Evolutionary conservation across 2,797 vertebrate genomes (phyloP), one percentile per base, ranked within the genome.

Genomic region (Mormyrops attenuatus): DNA sequence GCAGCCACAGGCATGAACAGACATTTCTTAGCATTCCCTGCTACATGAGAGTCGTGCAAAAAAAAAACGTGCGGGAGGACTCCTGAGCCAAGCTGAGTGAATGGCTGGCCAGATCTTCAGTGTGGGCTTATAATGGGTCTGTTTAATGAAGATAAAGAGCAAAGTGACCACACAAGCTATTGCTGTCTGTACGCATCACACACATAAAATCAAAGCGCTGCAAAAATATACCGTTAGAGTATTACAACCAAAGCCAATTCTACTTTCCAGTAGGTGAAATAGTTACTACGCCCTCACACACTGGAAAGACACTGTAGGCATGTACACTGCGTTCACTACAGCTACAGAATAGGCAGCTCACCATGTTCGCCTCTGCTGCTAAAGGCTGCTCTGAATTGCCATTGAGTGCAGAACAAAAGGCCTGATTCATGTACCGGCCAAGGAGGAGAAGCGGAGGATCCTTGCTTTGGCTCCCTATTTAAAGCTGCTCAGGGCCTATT

Each of bases 391-490:
- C 63, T 53, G 87, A 80, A 90, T 60, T 84, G 57, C 49, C 69
- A 84, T 88, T 88, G 87, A 84, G 55, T 22, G 22, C 49, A 47
- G 88, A 88, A 90, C 89, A 90, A 90, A 90, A 90, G 89, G 52
- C 60, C 38, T 88, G 80, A 90, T 90, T 90, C 89, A 90, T 90
- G 77, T 15, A 30, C 20, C 9, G 30, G 73, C 87, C 38, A 53
- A 85, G 44, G 52, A 85, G 88, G 88, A 88, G 87, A 88, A 88
- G 87, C 50, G 17, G 53, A 66, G 80, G 7, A 90, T 88, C 89
- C 89, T 85, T 77, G 44, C 57, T 82, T 88, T 60, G 86, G 69
- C 85, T 88, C 60, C 5, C 30, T 17, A 15, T 77, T 89, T 77
- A 87, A 53, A 87, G 47, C 89, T 47, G 47, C 50, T 69, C 89